Evolutionary conservation across 2,113 vertebrate species (phyloP), one percentile per base, ranked within the genome.

Genomic region (Urocynchramus pylzowi): DNA sequence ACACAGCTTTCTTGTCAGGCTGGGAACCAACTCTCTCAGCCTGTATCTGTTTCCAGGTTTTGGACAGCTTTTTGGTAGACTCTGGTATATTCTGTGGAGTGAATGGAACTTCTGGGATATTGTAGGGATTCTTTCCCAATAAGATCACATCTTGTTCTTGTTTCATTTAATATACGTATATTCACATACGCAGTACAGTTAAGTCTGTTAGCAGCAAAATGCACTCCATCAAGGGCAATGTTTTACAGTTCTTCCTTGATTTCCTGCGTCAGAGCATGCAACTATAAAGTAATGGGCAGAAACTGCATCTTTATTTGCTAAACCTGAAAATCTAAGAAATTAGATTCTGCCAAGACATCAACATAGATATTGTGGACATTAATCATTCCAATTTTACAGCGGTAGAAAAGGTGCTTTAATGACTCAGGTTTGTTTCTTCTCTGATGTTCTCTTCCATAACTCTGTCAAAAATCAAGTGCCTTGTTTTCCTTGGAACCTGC

Each of bases 111-210:
- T 96, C 82, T 1, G 16, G 91, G 94, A 97, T 97, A 97, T 95
- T 94, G 54, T 54, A 4, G 89, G 88, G 90, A 97, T 98, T 98
- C 87, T 76, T 97, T 98, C 95, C 92, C 81, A 83, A 52, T 93
- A 97, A 93, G 88, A 97, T 93, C 97, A 97, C 95, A 97, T 97
- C 96, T 97, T 97, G 96, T 95, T 97, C 96, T 92, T 86, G 94
- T 97, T 97, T 97, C 73, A 91, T 83, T 87, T 86, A 44, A 94
- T 65, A 94, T 53, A 88, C 57, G 84, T 93, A 77, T 60, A 82
- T 69, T 89, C 91, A 82, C 2, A 0, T 78, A 73, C 21, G 79
- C 10, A 56, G 80, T 44, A 91, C 82, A 47, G 75, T 82, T 79
- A 71, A 96, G 83, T 35, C 81, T 73, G 76, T 75, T 73, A 93